phyloP scores from a whole-genome alignment of 2,888 invertebrate species.

The Schizotus pectinicornis region DNA sequence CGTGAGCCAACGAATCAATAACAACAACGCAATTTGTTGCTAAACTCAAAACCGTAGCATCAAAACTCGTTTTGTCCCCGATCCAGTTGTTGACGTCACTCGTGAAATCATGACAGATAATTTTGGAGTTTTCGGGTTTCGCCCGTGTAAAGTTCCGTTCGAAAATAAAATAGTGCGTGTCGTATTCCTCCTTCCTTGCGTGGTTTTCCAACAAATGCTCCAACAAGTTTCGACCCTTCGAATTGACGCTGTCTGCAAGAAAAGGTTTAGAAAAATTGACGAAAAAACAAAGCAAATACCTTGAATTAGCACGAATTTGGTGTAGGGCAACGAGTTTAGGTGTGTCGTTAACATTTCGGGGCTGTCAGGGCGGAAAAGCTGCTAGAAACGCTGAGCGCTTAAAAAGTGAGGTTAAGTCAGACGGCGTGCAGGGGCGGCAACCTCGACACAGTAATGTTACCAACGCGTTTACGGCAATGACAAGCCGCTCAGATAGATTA shows the following conservation, averaged over 20 bases:
- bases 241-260: constrained; percentile 48
- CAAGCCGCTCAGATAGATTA: too few species aligned
- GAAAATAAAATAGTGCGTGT: constrained; percentile 49
- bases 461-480: too few species aligned
- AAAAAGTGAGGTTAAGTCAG: not conserved
- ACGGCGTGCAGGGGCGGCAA: not conserved
- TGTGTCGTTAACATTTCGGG: constrained; percentile 47
- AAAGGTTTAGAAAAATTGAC: not conserved
- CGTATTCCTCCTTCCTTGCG: constrained; percentile 34
- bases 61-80: constrained; percentile 28
- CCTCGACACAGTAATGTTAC: not conserved
- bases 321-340: constrained; percentile 45
- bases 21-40: constrained; percentile 43
- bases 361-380: too few species aligned
- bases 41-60: constrained; percentile 31
- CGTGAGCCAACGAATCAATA: constrained; percentile 51
- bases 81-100: constrained; percentile 39
- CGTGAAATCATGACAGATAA: constrained; percentile 43
- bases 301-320: constrained; percentile 52
- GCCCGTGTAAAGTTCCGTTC: constrained; percentile 43
- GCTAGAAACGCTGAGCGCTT: too few species aligned
- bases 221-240: constrained; percentile 42
- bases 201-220: constrained; percentile 45
- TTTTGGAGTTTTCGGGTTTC: constrained; percentile 23
- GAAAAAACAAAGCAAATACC: constrained; percentile 38